Conservation (phyloP, 2,888 invertebrate species). For the Lumbricus terrestris region DNA sequence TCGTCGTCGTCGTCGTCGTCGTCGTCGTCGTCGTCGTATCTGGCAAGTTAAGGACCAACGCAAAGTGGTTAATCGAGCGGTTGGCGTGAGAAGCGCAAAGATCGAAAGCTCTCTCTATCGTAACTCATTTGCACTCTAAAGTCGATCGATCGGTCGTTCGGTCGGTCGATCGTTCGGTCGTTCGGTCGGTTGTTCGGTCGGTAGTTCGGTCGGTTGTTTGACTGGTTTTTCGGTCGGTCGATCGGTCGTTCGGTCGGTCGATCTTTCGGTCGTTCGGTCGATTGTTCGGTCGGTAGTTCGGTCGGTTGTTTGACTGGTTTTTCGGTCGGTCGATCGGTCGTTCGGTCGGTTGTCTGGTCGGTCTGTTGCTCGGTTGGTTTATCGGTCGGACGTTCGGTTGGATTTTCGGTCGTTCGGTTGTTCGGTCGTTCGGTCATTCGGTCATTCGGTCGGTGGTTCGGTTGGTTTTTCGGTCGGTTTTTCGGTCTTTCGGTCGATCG, state of each 20-base stretch:
- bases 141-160: not conserved
- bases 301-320: too few species aligned
- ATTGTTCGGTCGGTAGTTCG: not conserved
- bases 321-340: not conserved
- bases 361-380: not conserved
- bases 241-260: not conserved
- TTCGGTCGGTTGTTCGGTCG: not conserved
- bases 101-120: not conserved
- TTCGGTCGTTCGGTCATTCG: too few species aligned
- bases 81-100: slow-evolving; percentile 3
- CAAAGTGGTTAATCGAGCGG: not conserved
- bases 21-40: not conserved
- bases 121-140: not conserved
- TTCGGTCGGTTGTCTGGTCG: not conserved
- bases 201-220: not conserved
- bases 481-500: not conserved
- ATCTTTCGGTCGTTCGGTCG: not conserved
- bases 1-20: not conserved
- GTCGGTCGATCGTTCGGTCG: not conserved
- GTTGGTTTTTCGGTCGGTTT: not conserved
- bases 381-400: not conserved
- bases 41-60: not conserved
- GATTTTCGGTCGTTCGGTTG: too few species aligned
- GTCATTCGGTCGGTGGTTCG: not conserved
- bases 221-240: not conserved